Evolutionary conservation across 2,888 invertebrate species (phyloP).

Genomic region (Dryobota labecula): DNA sequence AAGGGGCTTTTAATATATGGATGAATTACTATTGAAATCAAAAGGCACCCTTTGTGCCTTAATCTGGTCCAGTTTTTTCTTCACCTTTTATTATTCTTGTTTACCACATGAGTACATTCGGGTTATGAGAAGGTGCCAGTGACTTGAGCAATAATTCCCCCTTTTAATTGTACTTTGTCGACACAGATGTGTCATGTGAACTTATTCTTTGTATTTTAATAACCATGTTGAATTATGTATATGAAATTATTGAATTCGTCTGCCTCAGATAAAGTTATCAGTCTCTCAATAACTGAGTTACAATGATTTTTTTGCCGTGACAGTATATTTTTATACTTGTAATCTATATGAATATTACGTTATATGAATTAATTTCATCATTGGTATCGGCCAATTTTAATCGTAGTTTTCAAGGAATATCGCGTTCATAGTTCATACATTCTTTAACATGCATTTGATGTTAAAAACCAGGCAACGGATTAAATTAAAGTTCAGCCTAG

Average conservation of each 20-base stretch:
- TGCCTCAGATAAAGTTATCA: constrained; percentile 25
- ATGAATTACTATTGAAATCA: constrained; percentile 63
- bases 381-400: no score
- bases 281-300: constrained; percentile 18
- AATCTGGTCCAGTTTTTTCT: constrained; percentile 83
- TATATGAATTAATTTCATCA: not conserved
- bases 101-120: constrained; percentile 77
- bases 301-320: constrained; percentile 9
- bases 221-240: constrained; percentile 68
- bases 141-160: constrained; percentile 74
- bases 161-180: constrained; percentile 77
- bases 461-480: not conserved
- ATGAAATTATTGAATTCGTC: constrained; percentile 52
- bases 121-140: constrained; percentile 70
- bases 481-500: not conserved
- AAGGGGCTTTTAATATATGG: constrained; percentile 62
- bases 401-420: not conserved
- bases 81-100: constrained; percentile 78
- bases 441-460: constrained; percentile 1
- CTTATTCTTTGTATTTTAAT: constrained; percentile 67
- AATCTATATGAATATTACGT: not conserved
- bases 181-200: constrained; percentile 78
- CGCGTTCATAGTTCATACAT: not conserved
- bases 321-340: not conserved
- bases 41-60: constrained; percentile 78